phyloP scores from a whole-genome alignment of 2,888 invertebrate genomes.

The Hirtodrosophila histrioides region DNA sequence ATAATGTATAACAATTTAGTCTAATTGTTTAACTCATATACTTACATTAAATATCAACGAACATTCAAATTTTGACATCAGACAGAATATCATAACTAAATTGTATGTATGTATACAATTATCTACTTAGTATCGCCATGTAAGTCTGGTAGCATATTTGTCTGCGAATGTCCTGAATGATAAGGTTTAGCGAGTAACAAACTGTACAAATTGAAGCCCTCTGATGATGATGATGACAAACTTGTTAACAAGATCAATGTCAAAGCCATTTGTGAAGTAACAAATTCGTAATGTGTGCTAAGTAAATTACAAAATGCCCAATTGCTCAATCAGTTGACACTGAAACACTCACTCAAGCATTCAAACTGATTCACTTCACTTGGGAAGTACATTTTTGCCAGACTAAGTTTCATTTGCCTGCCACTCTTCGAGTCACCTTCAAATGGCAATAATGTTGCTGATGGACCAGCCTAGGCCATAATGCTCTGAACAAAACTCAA shows the following conservation, averaged over 20 bases:
- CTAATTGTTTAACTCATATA: no score
- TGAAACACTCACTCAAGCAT: slow-evolving; percentile 20
- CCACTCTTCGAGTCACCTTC: slow-evolving; percentile 31
- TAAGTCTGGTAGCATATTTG: no score
- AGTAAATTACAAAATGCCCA: slow-evolving; percentile 44
- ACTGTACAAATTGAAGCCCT: no score
- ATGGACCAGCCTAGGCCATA: not conserved
- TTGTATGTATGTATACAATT: no score
- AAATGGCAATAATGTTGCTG: slow-evolving; percentile 29
- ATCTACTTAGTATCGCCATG: no score
- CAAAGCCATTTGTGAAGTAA: slow-evolving; percentile 1
- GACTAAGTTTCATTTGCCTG: slow-evolving; percentile 15
- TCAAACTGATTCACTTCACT: slow-evolving; percentile 41
- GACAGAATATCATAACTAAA: no score
- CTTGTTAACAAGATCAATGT: slow-evolving; percentile 13
- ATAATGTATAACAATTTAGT: no score
- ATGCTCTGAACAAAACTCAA: not conserved
- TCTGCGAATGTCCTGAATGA: no score
- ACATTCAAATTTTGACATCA: no score
- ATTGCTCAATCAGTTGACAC: slow-evolving; percentile 52
- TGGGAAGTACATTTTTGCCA: slow-evolving; percentile 16
- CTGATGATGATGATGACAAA: not conserved
- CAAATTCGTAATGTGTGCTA: slow-evolving; percentile 22
- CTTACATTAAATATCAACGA: no score
- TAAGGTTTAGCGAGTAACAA: not conserved